Conservation (phyloP, 2,797 vertebrate species). For the Crypturellus tataupa region DNA sequence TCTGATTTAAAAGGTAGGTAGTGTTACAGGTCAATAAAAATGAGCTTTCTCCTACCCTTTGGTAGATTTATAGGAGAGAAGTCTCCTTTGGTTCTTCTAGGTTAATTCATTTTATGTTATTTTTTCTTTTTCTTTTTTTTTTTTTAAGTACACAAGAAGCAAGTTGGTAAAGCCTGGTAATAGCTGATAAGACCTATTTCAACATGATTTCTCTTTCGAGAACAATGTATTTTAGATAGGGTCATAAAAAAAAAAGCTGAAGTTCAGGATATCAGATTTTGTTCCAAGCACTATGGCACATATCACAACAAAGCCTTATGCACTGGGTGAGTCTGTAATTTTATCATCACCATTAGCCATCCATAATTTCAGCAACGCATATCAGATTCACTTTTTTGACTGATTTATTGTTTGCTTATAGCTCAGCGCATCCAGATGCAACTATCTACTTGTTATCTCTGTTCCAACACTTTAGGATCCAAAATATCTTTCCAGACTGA, state of each 20-base stretch:
- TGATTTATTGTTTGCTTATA: neutral
- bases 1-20: neutral
- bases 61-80: neutral
- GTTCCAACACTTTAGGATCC: slow-evolving; percentile 4
- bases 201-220: neutral
- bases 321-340: neutral
- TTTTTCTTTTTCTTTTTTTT: neutral
- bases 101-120: neutral
- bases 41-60: neutral
- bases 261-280: neutral
- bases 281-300: neutral
- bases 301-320: neutral
- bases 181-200: slow-evolving; percentile 24
- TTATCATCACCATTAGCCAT: neutral
- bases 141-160: neutral
- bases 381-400: neutral
- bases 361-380: neutral
- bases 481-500: neutral
- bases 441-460: neutral
- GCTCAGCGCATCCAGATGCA: neutral
- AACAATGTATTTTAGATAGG: neutral
- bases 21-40: neutral
- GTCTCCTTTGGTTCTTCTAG: neutral
- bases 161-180: slow-evolving; percentile 1
- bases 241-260: neutral